These are phyloP conservation scores for Panulirus ornatus DNA, from an alignment of 1,140 invertebrate genomes.

Conservation along the genomic window DNA sequence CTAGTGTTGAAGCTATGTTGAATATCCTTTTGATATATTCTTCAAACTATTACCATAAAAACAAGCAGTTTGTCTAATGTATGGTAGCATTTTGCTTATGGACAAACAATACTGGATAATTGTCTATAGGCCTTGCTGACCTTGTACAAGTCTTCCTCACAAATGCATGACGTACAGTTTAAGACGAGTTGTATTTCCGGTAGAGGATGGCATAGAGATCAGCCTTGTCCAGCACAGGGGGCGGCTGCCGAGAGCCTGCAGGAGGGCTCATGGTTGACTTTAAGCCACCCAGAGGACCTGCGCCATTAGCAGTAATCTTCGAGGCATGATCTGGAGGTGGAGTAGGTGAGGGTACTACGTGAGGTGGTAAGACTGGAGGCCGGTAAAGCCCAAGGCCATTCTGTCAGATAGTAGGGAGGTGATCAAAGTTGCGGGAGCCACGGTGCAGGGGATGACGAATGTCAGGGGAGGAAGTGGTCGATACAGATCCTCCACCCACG, in stretches of 20 bases:
- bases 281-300: background rate
- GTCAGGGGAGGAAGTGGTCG: constrained; percentile 62
- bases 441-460: constrained; percentile 41
- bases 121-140: too few species aligned
- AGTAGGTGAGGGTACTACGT: constrained; percentile 45
- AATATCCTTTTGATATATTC: background rate
- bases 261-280: constrained; percentile 1
- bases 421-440: constrained; percentile 63
- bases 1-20: background rate
- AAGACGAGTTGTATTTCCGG: constrained; percentile 64
- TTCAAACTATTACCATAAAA: background rate
- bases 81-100: background rate
- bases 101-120: background rate
- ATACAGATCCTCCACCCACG: constrained; percentile 53
- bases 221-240: constrained; percentile 39
- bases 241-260: constrained; percentile 19
- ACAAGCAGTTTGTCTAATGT: background rate
- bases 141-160: background rate
- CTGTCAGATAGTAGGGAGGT: constrained; percentile 65
- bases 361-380: constrained; percentile 18
- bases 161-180: background rate
- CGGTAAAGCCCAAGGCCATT: constrained; percentile 49
- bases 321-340: background rate
- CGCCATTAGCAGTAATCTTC: background rate
- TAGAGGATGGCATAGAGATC: constrained; percentile 61